phyloP scores from a whole-genome alignment of 2,797 vertebrate genomes.

The Antennarius maculatus region DNA sequence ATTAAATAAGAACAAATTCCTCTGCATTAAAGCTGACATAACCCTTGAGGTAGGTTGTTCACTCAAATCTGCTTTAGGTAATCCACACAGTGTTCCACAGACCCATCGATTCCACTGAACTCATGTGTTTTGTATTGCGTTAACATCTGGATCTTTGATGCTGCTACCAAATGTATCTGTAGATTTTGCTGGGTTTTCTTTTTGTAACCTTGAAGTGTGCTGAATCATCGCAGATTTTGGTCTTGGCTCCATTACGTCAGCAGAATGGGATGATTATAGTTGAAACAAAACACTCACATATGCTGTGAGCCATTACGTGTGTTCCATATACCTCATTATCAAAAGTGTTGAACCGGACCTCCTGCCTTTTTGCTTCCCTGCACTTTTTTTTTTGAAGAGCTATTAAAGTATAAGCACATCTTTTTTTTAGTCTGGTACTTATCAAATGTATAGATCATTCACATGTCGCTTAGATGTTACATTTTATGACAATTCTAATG shows the following conservation, averaged over 20 bases:
- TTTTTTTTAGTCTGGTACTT: not conserved
- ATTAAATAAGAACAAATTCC: not conserved
- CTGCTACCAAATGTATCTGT: not conserved
- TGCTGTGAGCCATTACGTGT: no score
- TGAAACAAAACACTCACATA: not conserved
- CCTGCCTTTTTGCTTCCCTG: no score
- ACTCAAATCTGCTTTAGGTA: no score
- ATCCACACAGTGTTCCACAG: no score
- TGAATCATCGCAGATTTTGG: not conserved
- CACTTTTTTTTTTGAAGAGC: no score
- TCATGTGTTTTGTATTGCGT: not conserved
- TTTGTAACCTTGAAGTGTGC: not conserved
- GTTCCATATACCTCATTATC: no score
- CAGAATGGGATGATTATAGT: not conserved
- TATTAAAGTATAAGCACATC: no score
- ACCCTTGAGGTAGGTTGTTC: not conserved
- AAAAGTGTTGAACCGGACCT: no score
- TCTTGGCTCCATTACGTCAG: not conserved
- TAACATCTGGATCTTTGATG: not conserved
- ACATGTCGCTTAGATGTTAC: not conserved
- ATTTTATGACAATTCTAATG: not conserved
- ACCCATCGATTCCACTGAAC: no score
- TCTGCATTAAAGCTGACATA: not conserved
- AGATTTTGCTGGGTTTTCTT: no score
- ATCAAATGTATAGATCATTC: not conserved